Evolutionary conservation across 2,888 invertebrate species (phyloP).

Genomic region (Coelopa pilipes): DNA sequence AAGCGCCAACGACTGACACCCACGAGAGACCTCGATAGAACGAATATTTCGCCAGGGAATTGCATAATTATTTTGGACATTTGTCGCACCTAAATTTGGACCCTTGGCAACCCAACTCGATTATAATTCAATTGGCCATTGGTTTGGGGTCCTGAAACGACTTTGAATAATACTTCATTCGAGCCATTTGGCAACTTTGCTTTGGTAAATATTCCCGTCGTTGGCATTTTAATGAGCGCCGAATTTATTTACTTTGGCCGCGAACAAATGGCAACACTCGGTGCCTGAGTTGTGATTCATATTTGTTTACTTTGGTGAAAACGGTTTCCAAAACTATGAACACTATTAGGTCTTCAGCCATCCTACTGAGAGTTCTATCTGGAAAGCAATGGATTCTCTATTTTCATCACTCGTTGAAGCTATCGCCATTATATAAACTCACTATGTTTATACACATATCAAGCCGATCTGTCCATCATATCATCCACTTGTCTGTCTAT

Average conservation of each 20-base stretch:
- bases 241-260: slow-evolving; percentile 31
- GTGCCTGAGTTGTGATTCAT: not conserved
- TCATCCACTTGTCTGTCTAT: too few relatives aligned
- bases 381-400: too few relatives aligned
- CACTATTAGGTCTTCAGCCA: too few relatives aligned
- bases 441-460: too few relatives aligned
- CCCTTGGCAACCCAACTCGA: not conserved
- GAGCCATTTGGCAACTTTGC: slow-evolving; percentile 44
- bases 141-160: slow-evolving; percentile 26
- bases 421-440: too few relatives aligned
- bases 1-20: not conserved
- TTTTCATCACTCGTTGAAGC: too few relatives aligned
- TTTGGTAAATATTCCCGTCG: slow-evolving; percentile 49
- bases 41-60: not conserved
- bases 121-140: slow-evolving; percentile 36
- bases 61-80: too few relatives aligned
- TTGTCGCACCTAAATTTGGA: not conserved
- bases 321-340: too few relatives aligned
- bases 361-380: too few relatives aligned
- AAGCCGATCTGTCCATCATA: too few relatives aligned
- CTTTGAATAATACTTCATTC: too few relatives aligned
- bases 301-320: too few relatives aligned
- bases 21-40: not conserved
- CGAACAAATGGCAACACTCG: not conserved
- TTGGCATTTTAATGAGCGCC: slow-evolving; percentile 47